Evolutionary conservation across 2,113 vertebrate genomes (phyloP), one percentile per base, ranked within the genome.

Genomic region (Periophthalmodon schlosseri): DNA sequence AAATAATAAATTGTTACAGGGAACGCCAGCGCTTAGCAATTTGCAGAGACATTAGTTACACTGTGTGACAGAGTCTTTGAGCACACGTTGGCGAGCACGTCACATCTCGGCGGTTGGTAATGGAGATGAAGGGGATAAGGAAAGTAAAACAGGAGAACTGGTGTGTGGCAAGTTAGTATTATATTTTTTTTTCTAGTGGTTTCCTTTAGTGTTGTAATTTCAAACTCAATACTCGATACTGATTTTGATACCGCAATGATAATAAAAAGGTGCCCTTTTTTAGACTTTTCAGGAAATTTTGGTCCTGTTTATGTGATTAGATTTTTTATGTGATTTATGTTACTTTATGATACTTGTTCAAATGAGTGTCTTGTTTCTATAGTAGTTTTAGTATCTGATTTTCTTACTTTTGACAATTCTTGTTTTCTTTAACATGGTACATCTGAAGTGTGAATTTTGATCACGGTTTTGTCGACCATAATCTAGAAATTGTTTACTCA

Each of bases 51-150:
- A 84, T 84, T 79, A 58, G 79, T 82, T 82, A 74, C 77, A 79
- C 72, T 65, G 65, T 82, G 78, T 86, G 76, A 72, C 79, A 67
- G 65, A 74, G 81, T 50, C 82, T 83, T 81, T 84, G 71, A 76
- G 52, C 80, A 18, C 75, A 57, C 60, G 57, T 70, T 69, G 84
- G 86, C 47, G 12, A 81, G 88, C 84, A 78, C 80, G 78, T 88
- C 81, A 79, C 80, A 79, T 67, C 56, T 83, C 61, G 69, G 49
- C 81, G 75, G 50, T 77, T 76, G 63, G 69, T 79, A 76, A 76
- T 73, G 57, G 77, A 76, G 50, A 75, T 16, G 56, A 57, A 67
- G 56, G 71, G 67, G 57, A 77, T 70, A 15, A 33, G 56, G 69
- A 76, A 77, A 63, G 64, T 68, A 72, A 83, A 78, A 66, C 64